Evolutionary conservation across 1,140 invertebrate genomes (phyloP).

Genomic region (Dendrolimus punctatus): DNA sequence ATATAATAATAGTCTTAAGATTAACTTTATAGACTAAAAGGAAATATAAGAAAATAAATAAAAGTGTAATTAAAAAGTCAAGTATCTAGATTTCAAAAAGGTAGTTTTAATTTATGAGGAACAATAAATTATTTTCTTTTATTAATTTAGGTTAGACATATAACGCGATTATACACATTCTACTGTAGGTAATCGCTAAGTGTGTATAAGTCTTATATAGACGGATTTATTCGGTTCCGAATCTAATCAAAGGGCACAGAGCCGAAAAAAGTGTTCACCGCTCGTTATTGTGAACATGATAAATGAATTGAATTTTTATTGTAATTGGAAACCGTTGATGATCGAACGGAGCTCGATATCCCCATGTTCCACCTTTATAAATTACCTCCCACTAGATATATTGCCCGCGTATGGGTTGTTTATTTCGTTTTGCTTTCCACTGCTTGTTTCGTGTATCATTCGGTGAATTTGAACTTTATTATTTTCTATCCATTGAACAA

Average conservation of each 20-base stretch:
- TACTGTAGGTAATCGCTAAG: too few species aligned
- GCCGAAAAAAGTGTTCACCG: constrained; percentile 31
- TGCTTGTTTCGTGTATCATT: neutral
- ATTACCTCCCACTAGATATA: constrained; percentile 10
- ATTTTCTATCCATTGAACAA: too few species aligned
- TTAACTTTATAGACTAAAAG: too few species aligned
- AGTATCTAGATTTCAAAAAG: too few species aligned
- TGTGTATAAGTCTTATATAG: constrained; percentile 17
- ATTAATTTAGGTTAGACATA: too few species aligned
- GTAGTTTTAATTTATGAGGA: too few species aligned
- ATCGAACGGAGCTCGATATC: constrained; percentile 13
- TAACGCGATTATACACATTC: too few species aligned
- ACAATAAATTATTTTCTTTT: too few species aligned
- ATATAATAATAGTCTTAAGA: too few species aligned
- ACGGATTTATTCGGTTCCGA: constrained; percentile 43
- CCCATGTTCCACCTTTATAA: constrained; percentile 11
- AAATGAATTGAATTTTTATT: constrained; percentile 46
- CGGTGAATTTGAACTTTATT: too few species aligned
- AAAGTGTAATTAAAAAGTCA: too few species aligned
- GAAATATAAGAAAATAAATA: too few species aligned
- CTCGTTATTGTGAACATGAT: constrained; percentile 31
- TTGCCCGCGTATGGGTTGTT: constrained; percentile 7
- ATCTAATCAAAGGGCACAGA: constrained; percentile 53
- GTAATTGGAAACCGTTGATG: constrained; percentile 34
- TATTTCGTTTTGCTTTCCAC: constrained; percentile 5